A percentile compares a stretch with the other conserved stretches of the same genome.
Evolutionary conservation across 2,888 invertebrate genomes (phyloP).

Genomic region (Girardia tigrina): DNA sequence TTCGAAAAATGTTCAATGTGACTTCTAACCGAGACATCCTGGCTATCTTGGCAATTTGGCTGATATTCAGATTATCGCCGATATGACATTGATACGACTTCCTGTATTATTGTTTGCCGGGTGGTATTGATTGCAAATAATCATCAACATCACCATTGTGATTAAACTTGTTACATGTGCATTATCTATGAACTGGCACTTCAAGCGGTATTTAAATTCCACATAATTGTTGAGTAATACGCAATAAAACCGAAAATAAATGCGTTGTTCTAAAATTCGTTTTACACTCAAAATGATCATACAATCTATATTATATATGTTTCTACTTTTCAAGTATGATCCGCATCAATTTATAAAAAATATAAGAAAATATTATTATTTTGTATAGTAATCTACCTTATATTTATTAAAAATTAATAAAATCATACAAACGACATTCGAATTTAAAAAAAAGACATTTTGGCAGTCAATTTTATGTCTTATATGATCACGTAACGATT

Average conservation of each 20-base stretch:
- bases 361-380: no score
- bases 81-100: constrained; percentile 23
- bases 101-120: constrained; percentile 18
- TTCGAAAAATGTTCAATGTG: background rate
- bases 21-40: constrained; percentile 14
- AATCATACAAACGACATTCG: no score
- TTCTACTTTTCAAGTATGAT: no score
- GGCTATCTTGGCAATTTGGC: constrained; percentile 20
- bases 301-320: no score
- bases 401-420: no score
- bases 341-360: no score
- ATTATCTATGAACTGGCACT: constrained; percentile 17
- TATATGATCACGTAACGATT: no score
- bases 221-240: background rate
- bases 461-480: no score
- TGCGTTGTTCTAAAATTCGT: no score
- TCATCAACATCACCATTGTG: constrained; percentile 17
- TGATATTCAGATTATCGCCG: constrained; percentile 17
- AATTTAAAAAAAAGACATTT: no score
- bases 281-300: no score
- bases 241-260: background rate
- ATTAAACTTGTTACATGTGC: background rate
- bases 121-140: constrained; percentile 16
- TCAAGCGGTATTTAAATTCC: background rate
- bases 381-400: no score